These are phyloP conservation scores for Lacerta bilineata DNA, from an alignment of 2,797 vertebrate genomes.

Conservation along the genomic window DNA sequence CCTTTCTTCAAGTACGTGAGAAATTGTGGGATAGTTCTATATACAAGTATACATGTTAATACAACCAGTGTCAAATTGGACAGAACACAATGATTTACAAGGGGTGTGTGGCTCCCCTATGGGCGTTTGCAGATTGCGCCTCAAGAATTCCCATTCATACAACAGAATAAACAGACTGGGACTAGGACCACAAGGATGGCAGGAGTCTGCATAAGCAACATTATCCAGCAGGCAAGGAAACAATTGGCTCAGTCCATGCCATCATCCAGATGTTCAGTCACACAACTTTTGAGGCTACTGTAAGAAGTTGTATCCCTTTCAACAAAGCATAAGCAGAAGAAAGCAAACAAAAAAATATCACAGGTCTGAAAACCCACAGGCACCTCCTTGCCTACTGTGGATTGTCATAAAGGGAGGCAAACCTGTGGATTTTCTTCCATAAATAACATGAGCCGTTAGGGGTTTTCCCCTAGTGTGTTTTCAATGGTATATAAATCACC, in stretches of 20 bases:
- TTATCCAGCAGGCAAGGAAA: neutral
- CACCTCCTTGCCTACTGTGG: neutral
- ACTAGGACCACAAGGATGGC: neutral
- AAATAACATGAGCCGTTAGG: neutral
- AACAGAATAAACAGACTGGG: neutral
- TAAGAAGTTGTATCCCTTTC: neutral
- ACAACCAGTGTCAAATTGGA: neutral
- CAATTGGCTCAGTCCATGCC: neutral
- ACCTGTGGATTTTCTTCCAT: neutral
- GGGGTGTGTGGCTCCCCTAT: neutral
- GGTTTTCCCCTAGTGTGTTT: neutral
- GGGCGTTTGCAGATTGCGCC: neutral
- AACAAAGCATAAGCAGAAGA: constrained; percentile 6
- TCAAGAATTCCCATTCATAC: neutral
- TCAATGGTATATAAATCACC: no score
- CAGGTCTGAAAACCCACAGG: neutral
- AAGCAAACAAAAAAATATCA: neutral
- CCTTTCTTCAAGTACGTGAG: neutral
- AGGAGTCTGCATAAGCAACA: neutral
- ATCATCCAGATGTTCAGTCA: neutral
- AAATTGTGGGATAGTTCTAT: neutral
- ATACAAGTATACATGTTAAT: constrained; percentile 16
- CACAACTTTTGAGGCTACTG: neutral
- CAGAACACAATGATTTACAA: neutral
- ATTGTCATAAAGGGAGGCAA: neutral